Percentiles rank a stretch among this genome's conserved stretches.
Evolutionary conservation across 2,797 vertebrate genomes (phyloP).

Genomic region (Scyliorhinus canicula): DNA sequence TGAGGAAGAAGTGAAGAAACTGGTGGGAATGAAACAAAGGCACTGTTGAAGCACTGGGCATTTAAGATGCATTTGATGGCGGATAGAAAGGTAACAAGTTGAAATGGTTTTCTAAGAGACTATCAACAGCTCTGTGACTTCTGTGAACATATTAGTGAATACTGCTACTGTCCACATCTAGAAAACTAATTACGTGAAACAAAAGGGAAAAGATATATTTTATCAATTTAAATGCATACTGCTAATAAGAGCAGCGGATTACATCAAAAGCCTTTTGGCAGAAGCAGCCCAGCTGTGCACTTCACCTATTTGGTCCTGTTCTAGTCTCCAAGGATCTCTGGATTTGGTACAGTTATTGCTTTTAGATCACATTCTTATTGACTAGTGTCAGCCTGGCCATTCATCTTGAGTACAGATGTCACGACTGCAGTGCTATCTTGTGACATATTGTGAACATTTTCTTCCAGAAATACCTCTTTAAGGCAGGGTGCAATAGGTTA

Average conservation of each 20-base stretch:
- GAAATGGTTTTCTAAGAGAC: not conserved
- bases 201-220: not conserved
- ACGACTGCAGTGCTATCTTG: slow-evolving; percentile 59
- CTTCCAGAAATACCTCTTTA: slow-evolving; percentile 63
- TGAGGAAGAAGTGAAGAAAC: not conserved
- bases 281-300: slow-evolving; percentile 60
- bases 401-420: slow-evolving; percentile 69
- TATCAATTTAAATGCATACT: slow-evolving; percentile 24
- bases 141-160: not conserved
- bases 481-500: slow-evolving; percentile 68
- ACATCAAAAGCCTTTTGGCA: slow-evolving; percentile 48
- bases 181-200: not conserved
- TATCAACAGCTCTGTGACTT: not conserved
- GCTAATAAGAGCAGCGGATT: slow-evolving; percentile 29
- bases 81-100: not conserved
- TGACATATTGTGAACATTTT: slow-evolving; percentile 70
- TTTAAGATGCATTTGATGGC: not conserved
- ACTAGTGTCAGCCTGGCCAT: slow-evolving; percentile 70
- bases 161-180: not conserved
- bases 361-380: slow-evolving; percentile 75
- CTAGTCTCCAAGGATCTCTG: slow-evolving; percentile 57
- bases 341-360: slow-evolving; percentile 62
- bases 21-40: not conserved
- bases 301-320: slow-evolving; percentile 50
- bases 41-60: not conserved